Base-by-base conservation (phyloP, 2,113 vertebrate species). In the Misgurnus anguillicaudatus region DNA sequence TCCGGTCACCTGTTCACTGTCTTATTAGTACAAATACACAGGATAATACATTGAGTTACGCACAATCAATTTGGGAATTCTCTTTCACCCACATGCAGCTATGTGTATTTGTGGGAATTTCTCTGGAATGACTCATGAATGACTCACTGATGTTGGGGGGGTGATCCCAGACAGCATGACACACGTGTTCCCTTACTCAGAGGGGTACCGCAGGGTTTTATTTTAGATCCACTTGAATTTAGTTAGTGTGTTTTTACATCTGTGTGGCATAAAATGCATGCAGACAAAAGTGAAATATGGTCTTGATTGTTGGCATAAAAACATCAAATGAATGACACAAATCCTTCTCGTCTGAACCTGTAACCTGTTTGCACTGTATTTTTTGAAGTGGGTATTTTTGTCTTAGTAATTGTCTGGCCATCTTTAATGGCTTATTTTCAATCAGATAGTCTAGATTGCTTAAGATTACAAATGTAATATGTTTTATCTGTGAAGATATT, bases 61-160 rank as follows among this genome's bases (percentile, higher is more conserved):
- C 24, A 31, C 24, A 31, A 31, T 31, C 24, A 31, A 31, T 31
- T 31, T 31, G 24, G 57, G 71, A 61, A 36, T 74, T 24, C 8
- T 61, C 57, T 10, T 74, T 19, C 39, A 47, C 24, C 41, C 57
- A 60, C 71, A 2, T 58, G 45, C 7, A 47, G 19, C 24, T 31
- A 2, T 51, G 60, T 38, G 67, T n/a, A 45, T 77, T 80, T 72
- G 75, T 48, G 72, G 73, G 51, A 80, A 80, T 68, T 61, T 53
- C 74, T 82, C 36, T 72, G 73, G 71, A 64, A 68, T 48, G 57
- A 83, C 21, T 65, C 74, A 83, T 80, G 60, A 51, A 60, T 83
- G 79, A 75, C 24, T 83, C 64, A 79, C 9, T 42, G 72, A 36
- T 36, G 24, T 75, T 8, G 47, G 45, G 17, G 72, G 19, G 68